phyloP scores from a whole-genome alignment of 2,113 vertebrate species.

The Serilophus lunatus region DNA sequence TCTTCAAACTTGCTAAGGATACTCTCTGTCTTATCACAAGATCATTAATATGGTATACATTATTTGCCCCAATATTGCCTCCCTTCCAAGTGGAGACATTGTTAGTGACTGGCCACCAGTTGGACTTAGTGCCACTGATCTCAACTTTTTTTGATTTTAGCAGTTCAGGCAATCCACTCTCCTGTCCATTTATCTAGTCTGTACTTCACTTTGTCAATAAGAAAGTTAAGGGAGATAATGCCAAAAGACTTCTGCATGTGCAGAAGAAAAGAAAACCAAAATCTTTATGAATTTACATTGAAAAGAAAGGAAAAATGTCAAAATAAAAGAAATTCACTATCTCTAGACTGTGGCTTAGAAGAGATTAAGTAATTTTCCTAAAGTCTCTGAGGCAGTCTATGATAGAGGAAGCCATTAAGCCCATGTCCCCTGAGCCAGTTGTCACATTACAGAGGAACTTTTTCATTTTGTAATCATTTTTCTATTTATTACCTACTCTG shows the following conservation, averaged over 20 bases:
- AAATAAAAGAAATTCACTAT: background rate
- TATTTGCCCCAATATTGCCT: background rate
- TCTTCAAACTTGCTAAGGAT: background rate
- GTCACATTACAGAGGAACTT: background rate
- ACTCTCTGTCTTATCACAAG: background rate
- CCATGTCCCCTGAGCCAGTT: background rate
- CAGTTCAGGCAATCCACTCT: background rate
- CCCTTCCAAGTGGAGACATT: background rate
- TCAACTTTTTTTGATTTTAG: background rate
- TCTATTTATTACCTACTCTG: constrained; percentile 39
- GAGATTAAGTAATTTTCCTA: constrained; percentile 28
- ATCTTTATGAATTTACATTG: background rate
- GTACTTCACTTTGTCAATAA: background rate
- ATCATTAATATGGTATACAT: background rate
- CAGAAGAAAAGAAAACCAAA: background rate
- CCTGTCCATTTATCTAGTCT: background rate
- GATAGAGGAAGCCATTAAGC: constrained; percentile 31
- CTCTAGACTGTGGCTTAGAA: background rate
- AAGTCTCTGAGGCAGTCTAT: constrained; percentile 25
- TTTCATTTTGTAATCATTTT: constrained; percentile 42
- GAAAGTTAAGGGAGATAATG: background rate
- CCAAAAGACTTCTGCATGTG: background rate
- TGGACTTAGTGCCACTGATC: background rate
- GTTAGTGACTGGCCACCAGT: background rate
- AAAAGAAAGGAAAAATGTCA: background rate